Conservation (phyloP, 2,888 invertebrate genomes). For the Chalcis sispes region DNA sequence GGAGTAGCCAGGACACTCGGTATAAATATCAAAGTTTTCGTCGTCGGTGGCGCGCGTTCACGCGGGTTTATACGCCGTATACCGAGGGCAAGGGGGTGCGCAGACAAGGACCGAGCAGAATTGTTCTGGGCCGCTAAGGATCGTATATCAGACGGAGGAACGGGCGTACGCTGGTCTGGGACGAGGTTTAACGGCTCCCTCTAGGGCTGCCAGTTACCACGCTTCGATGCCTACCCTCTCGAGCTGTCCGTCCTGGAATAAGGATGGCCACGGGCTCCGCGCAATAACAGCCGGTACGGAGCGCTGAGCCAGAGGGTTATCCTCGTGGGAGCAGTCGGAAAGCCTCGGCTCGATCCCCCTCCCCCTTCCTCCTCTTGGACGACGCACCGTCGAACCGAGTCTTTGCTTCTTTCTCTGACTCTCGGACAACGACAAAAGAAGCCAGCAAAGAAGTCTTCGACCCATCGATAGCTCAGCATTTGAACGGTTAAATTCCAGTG, state of each 20-base stretch:
- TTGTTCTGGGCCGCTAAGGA: constrained; percentile 63
- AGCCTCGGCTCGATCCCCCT: too few relatives aligned
- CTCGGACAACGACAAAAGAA: constrained; percentile 13
- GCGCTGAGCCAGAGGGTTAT: neutral
- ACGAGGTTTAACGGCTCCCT: constrained; percentile 75
- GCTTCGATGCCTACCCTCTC: constrained; percentile 75
- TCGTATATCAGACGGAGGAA: constrained; percentile 70
- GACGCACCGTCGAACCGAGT: too few relatives aligned
- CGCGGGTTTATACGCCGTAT: constrained; percentile 41
- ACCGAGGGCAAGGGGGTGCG: neutral
- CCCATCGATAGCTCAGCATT: neutral
- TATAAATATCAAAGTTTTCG: constrained; percentile 39
- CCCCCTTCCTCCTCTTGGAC: too few relatives aligned
- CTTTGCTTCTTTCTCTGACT: too few relatives aligned
- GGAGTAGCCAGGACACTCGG: constrained; percentile 1
- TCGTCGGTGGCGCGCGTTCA: constrained; percentile 16
- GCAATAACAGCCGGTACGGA: neutral
- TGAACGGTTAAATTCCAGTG: neutral
- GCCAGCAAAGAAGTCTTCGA: too few relatives aligned
- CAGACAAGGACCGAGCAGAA: neutral
- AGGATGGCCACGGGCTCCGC: constrained; percentile 69
- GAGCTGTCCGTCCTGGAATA: constrained; percentile 73
- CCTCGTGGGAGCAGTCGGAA: constrained; percentile 1
- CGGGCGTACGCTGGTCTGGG: constrained; percentile 22
- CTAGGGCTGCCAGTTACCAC: constrained; percentile 71